These are phyloP conservation scores for Oppia nitens DNA, from an alignment of 1,140 invertebrate species.

Conservation along the genomic window DNA sequence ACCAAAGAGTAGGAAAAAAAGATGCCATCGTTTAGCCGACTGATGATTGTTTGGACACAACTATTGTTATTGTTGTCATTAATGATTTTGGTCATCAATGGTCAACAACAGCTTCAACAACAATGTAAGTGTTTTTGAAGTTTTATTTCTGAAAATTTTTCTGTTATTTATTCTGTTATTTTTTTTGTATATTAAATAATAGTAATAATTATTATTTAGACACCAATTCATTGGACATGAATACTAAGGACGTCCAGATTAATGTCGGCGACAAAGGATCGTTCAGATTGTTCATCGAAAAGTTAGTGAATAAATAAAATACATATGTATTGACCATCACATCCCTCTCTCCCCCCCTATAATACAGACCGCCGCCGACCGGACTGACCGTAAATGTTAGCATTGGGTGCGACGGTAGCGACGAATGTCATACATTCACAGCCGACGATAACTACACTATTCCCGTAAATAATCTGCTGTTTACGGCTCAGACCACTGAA, in stretches of 20 bases:
- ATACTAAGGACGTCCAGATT: not conserved
- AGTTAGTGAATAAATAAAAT: not conserved
- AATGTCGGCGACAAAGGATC: not conserved
- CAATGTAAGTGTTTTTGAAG: not conserved
- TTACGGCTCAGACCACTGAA: not conserved
- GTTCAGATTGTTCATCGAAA: constrained; percentile 1
- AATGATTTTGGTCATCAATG: not conserved
- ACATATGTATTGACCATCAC: not conserved
- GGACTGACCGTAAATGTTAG: not conserved
- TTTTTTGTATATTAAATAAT: not conserved
- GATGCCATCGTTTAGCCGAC: not conserved
- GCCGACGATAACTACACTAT: not conserved
- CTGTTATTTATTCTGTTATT: not conserved
- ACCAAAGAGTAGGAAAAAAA: too few relatives aligned
- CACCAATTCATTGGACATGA: not conserved
- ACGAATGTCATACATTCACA: too few relatives aligned
- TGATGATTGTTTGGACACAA: not conserved
- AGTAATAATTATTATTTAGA: not conserved
- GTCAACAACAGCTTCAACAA: not conserved
- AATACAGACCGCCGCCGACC: not conserved
- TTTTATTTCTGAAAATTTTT: not conserved
- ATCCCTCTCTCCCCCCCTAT: not conserved
- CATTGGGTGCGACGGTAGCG: not conserved
- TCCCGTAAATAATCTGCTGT: not conserved
- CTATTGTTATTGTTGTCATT: not conserved